These are phyloP conservation scores for Spizaetus ornatus DNA, from an alignment of 2,113 vertebrate genomes.

Conservation along the genomic window DNA sequence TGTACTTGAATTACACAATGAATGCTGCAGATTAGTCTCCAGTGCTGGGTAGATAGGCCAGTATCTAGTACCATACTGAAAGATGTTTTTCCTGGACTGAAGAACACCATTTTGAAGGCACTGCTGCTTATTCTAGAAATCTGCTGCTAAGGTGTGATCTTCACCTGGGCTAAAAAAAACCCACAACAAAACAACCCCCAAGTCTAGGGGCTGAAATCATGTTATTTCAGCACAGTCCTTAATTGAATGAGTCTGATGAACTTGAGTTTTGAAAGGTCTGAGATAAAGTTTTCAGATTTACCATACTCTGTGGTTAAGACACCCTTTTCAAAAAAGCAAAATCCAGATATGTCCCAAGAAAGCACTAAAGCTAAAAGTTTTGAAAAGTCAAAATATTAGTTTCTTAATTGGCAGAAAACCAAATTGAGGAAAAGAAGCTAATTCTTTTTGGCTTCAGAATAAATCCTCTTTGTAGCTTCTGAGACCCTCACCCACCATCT, in stretches of 20 bases:
- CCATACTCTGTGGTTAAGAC: neutral
- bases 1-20: neutral
- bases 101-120: neutral
- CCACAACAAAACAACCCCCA: neutral
- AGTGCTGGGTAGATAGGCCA: neutral
- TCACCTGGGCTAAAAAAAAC: neutral
- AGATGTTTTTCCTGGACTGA: neutral
- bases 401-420: neutral
- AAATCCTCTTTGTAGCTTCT: neutral
- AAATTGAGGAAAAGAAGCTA: neutral
- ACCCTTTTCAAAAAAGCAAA: neutral
- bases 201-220: neutral
- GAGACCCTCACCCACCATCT: constrained; percentile 25
- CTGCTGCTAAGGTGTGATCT: neutral
- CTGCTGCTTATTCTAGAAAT: neutral
- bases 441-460: neutral
- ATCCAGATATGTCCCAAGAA: neutral
- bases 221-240: neutral
- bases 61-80: neutral
- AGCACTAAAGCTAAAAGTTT: neutral
- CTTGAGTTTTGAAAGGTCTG: neutral
- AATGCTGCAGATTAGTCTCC: neutral
- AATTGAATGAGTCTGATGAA: neutral
- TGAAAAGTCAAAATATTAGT: neutral
- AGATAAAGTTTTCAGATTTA: neutral